Base-by-base conservation (phyloP, 2,888 invertebrate genomes). In the Lapara coniferarum region DNA sequence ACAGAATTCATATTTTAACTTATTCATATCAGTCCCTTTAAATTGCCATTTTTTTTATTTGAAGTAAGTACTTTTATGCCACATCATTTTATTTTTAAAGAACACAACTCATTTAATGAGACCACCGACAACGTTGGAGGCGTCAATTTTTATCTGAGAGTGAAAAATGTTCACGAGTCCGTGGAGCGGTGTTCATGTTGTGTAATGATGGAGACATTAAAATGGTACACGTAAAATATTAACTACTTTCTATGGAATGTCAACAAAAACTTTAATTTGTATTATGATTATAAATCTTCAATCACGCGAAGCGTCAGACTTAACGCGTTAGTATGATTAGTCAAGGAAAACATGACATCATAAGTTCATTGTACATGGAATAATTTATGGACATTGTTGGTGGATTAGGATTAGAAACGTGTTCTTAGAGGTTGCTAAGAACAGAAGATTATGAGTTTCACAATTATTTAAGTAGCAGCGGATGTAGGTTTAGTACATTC, bases 81-180 rank as follows among this genome's bases (percentile, higher is more conserved):
- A 7, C 19, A 63, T 13, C 49, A 49, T 63, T 13, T 19, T 6
- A n/a, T 30, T 63, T 12, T n/a, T 46, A 49, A 63, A 58, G 2
- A 13, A 63, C 49, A 63, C 25, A 49, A 63, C 4, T 44, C 19
- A 46, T 63, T 19, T 63, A 49, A 63, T 63, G 19, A 49, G 49
- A 63, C 63, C 63, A 63, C 63, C 63, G n/a, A 63, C 63, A 46
- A 63, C 16, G 46, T 5, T 46, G 63, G 0, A 12, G 19, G 13
- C 19, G 49, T 63, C 46, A 19, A 63, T 46, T 71, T 63, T 68
- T 71, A 71, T 69, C 70, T 37, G 67, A 67, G 72, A 75, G 74
- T 75, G 75, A 75, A 74, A 74, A 72, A 67, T 59, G 70, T 71
- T 49, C 49, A 13, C 46, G 19, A 19, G 46, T 10, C 19, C 63